A percentile compares a stretch with the other conserved stretches of the same genome.
Evolutionary conservation across 2,888 invertebrate species (phyloP).

Genomic region (Lepidochrysops patricia): DNA sequence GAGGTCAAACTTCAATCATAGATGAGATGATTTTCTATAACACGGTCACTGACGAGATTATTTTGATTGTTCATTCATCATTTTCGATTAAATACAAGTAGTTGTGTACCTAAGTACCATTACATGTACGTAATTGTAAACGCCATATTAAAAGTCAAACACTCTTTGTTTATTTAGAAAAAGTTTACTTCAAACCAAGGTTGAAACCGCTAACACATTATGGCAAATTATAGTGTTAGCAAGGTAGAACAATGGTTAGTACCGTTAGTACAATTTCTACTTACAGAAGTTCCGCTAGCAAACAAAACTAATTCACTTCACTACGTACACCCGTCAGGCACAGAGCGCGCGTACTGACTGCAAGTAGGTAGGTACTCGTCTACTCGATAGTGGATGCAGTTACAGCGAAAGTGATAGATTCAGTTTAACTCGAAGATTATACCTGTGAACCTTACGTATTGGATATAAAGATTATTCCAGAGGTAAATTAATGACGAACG

Average conservation of each 20-base stretch:
- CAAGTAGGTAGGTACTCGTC: background rate
- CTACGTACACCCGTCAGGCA: background rate
- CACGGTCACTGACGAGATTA: slow-evolving; percentile 1
- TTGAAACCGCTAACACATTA: too few relatives aligned
- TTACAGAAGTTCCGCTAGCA: background rate
- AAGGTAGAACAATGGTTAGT: background rate
- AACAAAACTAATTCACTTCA: background rate
- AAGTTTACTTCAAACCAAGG: too few relatives aligned
- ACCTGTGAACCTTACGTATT: too few relatives aligned
- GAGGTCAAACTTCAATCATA: slow-evolving; percentile 6
- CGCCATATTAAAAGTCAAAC: background rate
- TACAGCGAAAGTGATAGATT: background rate
- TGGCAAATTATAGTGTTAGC: too few relatives aligned
- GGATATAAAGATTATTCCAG: too few relatives aligned
- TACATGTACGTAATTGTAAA: too few relatives aligned
- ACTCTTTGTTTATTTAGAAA: background rate
- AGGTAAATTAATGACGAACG: too few relatives aligned
- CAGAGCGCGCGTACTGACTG: background rate
- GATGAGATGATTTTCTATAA: slow-evolving; percentile 6
- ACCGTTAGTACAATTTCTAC: background rate
- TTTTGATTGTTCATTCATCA: background rate
- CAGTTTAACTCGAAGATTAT: too few relatives aligned
- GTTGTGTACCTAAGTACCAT: too few relatives aligned
- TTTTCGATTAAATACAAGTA: background rate
- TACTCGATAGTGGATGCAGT: background rate